Conservation (phyloP, 2,888 invertebrate species). For the Metopia argyrocephala region DNA sequence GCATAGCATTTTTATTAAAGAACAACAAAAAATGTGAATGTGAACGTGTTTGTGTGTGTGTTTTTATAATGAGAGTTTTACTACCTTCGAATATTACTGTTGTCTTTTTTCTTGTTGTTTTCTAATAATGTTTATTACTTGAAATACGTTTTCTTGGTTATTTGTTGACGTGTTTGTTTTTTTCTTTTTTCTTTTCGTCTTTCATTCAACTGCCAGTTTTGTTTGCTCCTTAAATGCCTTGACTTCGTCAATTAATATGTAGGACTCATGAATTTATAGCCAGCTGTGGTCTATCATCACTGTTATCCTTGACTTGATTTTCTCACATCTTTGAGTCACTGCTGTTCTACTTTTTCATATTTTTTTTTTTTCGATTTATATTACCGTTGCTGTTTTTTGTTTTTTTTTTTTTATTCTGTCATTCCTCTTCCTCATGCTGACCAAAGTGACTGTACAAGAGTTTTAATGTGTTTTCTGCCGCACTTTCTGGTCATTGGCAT, state of each 20-base stretch:
- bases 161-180: conserved; percentile 12
- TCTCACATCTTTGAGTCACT: conserved; percentile 22
- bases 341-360: background rate
- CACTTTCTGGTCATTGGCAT: conserved; percentile 34
- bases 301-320: conserved; percentile 59
- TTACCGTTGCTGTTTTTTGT: background rate
- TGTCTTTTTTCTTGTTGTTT: background rate
- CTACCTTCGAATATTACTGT: background rate
- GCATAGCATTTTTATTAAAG: background rate
- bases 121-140: conserved; percentile 33
- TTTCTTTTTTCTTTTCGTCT: background rate
- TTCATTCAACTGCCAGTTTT: conserved; percentile 15
- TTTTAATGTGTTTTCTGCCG: background rate
- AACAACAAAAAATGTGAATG: too few species aligned
- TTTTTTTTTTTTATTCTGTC: conserved; percentile 27
- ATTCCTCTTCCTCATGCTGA: background rate
- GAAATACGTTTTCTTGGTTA: conserved; percentile 38
- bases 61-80: background rate
- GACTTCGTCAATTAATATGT: conserved; percentile 36
- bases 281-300: conserved; percentile 58
- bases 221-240: background rate
- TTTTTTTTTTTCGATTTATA: conserved; percentile 3
- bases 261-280: conserved; percentile 42
- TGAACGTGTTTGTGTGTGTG: too few species aligned
- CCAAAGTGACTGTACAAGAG: background rate